Conservation (phyloP, 2,888 invertebrate species). For the Acronicta psi region DNA sequence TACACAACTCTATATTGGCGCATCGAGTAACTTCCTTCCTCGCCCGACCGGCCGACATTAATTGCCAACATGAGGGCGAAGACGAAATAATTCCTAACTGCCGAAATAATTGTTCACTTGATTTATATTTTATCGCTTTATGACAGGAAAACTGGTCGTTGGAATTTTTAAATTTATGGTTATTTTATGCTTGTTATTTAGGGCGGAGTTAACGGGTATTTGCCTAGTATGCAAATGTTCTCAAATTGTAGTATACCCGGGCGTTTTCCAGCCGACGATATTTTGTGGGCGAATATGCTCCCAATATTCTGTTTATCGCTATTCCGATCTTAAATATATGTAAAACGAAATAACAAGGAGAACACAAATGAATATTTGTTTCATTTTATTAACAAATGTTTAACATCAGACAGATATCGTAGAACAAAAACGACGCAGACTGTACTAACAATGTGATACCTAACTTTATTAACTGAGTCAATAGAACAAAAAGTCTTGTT, state of each 20-base stretch:
- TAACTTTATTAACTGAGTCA: constrained; percentile 25
- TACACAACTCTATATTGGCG: constrained; percentile 73
- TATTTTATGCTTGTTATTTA: constrained; percentile 69
- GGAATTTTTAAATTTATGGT: constrained; percentile 73
- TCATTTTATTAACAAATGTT: constrained; percentile 9
- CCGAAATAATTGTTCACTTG: constrained; percentile 71
- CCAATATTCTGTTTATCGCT: constrained; percentile 45
- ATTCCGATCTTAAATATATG: constrained; percentile 43
- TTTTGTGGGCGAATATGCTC: constrained; percentile 42
- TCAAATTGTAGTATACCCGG: constrained; percentile 57
- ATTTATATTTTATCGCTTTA: constrained; percentile 76
- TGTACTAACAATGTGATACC: constrained; percentile 18
- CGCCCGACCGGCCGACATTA: constrained; percentile 67
- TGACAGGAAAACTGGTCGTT: constrained; percentile 70
- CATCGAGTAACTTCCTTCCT: constrained; percentile 73
- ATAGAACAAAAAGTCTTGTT: constrained; percentile 4
- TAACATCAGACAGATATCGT: constrained; percentile 7
- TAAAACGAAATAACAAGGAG: constrained; percentile 28
- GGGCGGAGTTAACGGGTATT: constrained; percentile 56
- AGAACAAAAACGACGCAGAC: constrained; percentile 10
- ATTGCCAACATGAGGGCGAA: constrained; percentile 72
- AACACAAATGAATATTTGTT: constrained; percentile 16
- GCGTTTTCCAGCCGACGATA: constrained; percentile 35
- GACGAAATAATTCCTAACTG: constrained; percentile 74
- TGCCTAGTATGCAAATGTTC: constrained; percentile 57